Conservation (phyloP, 1,140 invertebrate genomes). For the Condylostylus longicornis region DNA sequence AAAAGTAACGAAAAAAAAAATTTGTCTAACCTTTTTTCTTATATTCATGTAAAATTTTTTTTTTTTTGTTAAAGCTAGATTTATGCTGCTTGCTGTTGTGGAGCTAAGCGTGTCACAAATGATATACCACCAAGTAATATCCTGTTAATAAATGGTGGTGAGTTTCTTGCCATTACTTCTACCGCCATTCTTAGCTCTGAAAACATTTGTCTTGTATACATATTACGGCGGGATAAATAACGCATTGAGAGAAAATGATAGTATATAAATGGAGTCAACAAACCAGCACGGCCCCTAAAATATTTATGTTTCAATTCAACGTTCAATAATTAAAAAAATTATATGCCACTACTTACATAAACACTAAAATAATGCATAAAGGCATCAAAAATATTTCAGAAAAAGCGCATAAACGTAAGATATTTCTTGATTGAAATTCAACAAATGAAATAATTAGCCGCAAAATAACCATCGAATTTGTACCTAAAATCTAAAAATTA, state of each 20-base stretch:
- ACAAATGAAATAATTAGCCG: slow-evolving; percentile 70
- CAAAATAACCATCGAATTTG: no score
- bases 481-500: no score
- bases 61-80: no score
- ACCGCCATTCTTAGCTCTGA: slow-evolving; percentile 51
- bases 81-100: slow-evolving; percentile 33
- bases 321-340: not conserved
- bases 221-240: slow-evolving; percentile 84
- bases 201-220: slow-evolving; percentile 82
- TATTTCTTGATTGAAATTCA: slow-evolving; percentile 72
- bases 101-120: slow-evolving; percentile 48
- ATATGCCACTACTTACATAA: slow-evolving; percentile 53
- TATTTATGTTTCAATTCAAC: not conserved
- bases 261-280: slow-evolving; percentile 84
- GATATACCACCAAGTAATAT: slow-evolving; percentile 37
- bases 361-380: slow-evolving; percentile 63
- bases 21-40: no score
- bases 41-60: no score
- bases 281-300: slow-evolving; percentile 60
- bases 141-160: slow-evolving; percentile 43
- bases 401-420: slow-evolving; percentile 71
- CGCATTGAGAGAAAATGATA: slow-evolving; percentile 84
- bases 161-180: slow-evolving; percentile 44
- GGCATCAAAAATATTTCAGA: slow-evolving; percentile 88
- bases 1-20: no score